phyloP scores from a whole-genome alignment of 2,888 invertebrate genomes.

The Glyphotaelius pellucidus region DNA sequence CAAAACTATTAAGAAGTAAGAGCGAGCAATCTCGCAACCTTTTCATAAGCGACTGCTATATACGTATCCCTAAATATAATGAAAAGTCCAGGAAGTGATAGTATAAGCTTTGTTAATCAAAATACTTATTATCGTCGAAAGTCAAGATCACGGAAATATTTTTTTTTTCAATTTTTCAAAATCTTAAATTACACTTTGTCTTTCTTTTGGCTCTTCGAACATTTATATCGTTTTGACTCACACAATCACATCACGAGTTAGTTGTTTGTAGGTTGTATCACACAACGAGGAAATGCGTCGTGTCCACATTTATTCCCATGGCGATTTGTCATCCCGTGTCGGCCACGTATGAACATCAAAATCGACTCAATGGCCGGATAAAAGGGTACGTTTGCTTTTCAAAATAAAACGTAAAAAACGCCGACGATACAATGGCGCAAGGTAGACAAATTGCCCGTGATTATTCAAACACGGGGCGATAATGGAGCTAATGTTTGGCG shows the following conservation, averaged over 20 bases:
- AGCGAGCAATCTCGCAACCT: too few species aligned
- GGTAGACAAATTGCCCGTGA: constrained; percentile 65
- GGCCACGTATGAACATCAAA: constrained; percentile 57
- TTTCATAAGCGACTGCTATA: too few species aligned
- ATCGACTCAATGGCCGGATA: constrained; percentile 56
- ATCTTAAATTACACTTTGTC: neutral
- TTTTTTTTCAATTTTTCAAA: too few species aligned
- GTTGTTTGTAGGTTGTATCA: neutral
- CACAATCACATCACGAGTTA: neutral
- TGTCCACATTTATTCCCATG: constrained; percentile 48
- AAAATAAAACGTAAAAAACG: constrained; percentile 40
- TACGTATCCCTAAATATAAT: too few species aligned
- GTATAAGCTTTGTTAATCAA: too few species aligned
- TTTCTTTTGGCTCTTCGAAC: neutral
- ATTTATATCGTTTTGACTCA: neutral
- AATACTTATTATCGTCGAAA: too few species aligned
- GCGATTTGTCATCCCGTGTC: constrained; percentile 56
- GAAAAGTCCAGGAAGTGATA: too few species aligned
- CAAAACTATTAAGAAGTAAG: too few species aligned
- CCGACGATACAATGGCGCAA: constrained; percentile 49
- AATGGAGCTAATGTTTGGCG: constrained; percentile 63
- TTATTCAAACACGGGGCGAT: constrained; percentile 65
- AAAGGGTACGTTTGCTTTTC: constrained; percentile 50
- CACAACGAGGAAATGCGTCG: constrained; percentile 30
- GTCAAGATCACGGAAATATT: too few species aligned